Conservation (phyloP, 2,797 vertebrate species). For the Smutsia gigantea region DNA sequence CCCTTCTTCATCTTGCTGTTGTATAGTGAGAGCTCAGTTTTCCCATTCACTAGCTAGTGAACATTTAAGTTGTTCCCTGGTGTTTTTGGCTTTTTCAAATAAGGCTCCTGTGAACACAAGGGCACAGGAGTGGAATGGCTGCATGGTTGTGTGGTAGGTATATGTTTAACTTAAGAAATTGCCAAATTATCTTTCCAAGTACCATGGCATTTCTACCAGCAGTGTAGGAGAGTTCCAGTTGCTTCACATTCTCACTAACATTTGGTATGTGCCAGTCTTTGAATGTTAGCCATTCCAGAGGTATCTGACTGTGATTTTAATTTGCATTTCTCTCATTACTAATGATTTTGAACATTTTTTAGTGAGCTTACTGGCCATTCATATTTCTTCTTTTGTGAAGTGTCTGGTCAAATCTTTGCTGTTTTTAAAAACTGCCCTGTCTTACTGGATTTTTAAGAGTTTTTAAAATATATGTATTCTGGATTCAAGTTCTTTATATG, state of each 20-base stretch:
- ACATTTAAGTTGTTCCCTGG: background rate
- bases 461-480: background rate
- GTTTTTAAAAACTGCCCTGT: too few species aligned
- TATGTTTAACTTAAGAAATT: constrained; percentile 17
- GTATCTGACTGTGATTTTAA: background rate
- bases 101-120: background rate
- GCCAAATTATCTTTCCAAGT: background rate
- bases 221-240: background rate
- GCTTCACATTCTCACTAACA: background rate
- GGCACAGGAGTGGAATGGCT: background rate
- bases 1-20: background rate
- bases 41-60: background rate
- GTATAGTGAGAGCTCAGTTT: background rate
- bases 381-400: constrained; percentile 27
- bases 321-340: background rate
- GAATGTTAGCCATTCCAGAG: background rate
- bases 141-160: background rate
- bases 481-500: background rate
- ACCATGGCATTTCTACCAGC: background rate
- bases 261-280: background rate
- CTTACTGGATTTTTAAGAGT: too few species aligned
- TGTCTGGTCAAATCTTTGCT: background rate
- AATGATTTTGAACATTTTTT: background rate
- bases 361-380: background rate
- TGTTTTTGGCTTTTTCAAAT: background rate